phyloP scores from a whole-genome alignment of 2,888 invertebrate genomes.

The Eurois occulta region DNA sequence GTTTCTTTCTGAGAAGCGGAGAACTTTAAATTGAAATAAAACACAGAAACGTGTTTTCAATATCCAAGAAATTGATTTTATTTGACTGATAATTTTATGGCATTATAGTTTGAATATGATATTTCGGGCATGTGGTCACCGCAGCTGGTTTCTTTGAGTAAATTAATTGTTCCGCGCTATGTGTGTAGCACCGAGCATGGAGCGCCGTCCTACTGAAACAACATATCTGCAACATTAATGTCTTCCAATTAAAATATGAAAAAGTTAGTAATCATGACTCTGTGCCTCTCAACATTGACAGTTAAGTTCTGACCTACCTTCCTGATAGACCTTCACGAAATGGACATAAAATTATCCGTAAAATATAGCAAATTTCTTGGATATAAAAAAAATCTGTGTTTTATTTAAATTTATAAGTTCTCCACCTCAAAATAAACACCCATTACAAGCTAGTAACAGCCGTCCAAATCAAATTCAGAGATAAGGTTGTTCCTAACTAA shows the following conservation, averaged over 20 bases:
- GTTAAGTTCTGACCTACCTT: not conserved
- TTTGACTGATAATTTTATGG: not conserved
- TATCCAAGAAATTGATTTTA: not conserved
- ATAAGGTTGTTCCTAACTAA: not conserved
- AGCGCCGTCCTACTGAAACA: not conserved
- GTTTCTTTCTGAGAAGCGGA: not conserved
- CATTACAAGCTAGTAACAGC: not conserved
- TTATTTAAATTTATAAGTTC: not conserved
- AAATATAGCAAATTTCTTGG: not conserved
- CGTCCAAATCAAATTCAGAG: not conserved
- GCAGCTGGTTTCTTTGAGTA: not conserved
- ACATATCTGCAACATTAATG: not conserved
- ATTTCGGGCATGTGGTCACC: not conserved
- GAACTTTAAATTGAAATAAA: not conserved
- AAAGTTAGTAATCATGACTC: not conserved
- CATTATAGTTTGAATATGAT: not conserved
- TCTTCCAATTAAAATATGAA: not conserved
- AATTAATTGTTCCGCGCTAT: not conserved
- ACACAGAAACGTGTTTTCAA: not conserved
- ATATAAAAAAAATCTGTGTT: not conserved
- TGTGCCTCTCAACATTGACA: not conserved
- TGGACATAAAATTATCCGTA: not conserved
- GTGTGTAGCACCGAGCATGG: not conserved
- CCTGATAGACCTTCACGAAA: not conserved
- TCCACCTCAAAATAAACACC: not conserved